A percentile compares a stretch with the other conserved stretches of the same genome.
phyloP scores from a whole-genome alignment of 2,113 vertebrate genomes.

The Aythya baeri region DNA sequence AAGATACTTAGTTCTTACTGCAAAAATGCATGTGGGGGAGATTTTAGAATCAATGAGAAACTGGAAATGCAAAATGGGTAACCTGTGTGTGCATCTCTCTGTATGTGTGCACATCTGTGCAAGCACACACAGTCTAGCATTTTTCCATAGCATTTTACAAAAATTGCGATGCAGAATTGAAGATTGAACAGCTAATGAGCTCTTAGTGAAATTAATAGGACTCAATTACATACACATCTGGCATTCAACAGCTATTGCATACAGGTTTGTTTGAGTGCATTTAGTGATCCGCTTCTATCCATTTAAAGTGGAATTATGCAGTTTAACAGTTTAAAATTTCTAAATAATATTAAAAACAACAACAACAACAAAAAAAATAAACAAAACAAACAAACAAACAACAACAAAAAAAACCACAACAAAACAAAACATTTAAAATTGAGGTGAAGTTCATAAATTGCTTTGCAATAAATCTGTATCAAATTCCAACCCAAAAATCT shows the following conservation, averaged over 20 bases:
- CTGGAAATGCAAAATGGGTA: background rate
- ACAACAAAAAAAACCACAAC: too few species aligned
- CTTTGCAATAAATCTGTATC: background rate
- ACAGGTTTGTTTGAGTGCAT: fast-evolving
- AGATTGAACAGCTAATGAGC: background rate
- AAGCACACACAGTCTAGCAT: background rate
- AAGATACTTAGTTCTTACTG: background rate
- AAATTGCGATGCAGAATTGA: background rate
- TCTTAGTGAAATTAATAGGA: background rate
- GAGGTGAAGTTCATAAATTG: background rate
- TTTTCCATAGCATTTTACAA: background rate
- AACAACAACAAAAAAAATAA: too few species aligned
- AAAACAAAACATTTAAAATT: background rate
- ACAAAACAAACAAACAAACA: background rate
- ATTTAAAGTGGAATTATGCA: background rate
- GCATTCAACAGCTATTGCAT: background rate
- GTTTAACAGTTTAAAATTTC: background rate
- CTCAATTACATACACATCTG: background rate
- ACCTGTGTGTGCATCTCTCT: background rate
- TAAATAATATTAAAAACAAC: background rate
- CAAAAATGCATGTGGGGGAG: background rate
- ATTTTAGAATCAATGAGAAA: background rate
- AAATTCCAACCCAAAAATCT: background rate
- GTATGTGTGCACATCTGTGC: background rate
- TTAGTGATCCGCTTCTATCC: background rate